Evolutionary conservation across 2,888 invertebrate genomes (phyloP), one percentile per base, ranked within the genome.

Genomic region (Alentia gelatinosa): DNA sequence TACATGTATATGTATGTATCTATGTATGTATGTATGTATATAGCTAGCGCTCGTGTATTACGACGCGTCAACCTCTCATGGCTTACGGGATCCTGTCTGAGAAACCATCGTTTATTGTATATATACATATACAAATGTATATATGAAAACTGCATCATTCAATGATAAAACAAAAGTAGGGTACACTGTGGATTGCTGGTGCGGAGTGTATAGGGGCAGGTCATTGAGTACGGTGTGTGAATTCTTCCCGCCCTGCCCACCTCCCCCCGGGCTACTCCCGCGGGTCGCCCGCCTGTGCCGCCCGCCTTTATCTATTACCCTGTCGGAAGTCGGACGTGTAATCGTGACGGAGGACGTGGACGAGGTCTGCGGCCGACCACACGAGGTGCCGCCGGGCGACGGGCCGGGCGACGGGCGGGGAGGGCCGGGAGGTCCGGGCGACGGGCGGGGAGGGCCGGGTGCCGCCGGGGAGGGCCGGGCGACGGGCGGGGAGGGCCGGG

Each of bases 1-100:
- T 83, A 83, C 33, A 26, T 83, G 33, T 83, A 26, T 30, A 83
- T 83, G 30, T 83, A 83, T 83, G 5, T 30, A 83, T 83, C 83
- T 83, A 33, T 83, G 5, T 83, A 83, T 42, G n/a, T 12, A 50
- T 37, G 39, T 35, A 42, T 79, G 5, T 33, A 83, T 42, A 30
- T 79, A 37, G 47, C 90, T 47, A 39, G 5, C 35, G n/a, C n/a
- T n/a, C n/a, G n/a, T n/a, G n/a, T n/a, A n/a, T n/a, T n/a, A n/a
- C n/a, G n/a, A n/a, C n/a, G n/a, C n/a, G n/a, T n/a, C n/a, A n/a
- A n/a, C n/a, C n/a, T n/a, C n/a, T n/a, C n/a, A n/a, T n/a, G n/a
- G n/a, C n/a, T n/a, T n/a, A n/a, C n/a, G n/a, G n/a, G n/a, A n/a
- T n/a, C n/a, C n/a, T n/a, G n/a, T n/a, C n/a, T n/a, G n/a, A n/a